Percentiles rank a stretch among this genome's conserved stretches.
Evolutionary conservation across 2,888 invertebrate species (phyloP).

Genomic region (Meteorus cinctellus): DNA sequence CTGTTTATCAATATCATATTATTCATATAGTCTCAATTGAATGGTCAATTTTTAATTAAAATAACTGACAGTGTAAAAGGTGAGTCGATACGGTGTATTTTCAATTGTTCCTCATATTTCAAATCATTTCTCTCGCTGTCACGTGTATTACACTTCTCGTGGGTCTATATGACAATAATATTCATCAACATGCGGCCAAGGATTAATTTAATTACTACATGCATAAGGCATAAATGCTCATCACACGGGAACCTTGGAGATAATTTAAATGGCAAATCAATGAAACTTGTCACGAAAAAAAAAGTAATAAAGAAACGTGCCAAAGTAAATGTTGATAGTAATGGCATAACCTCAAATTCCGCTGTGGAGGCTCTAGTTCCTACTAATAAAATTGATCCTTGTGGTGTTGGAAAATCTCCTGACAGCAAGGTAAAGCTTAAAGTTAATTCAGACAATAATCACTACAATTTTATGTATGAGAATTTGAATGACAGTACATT

Average conservation of each 20-base stretch:
- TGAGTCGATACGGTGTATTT: neutral
- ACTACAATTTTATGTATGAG: constrained; percentile 1
- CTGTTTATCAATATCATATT: no score
- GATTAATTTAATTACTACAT: constrained; percentile 55
- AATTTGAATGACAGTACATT: constrained; percentile 27
- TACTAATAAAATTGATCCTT: neutral
- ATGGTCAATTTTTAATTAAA: no score
- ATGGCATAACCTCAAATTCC: constrained; percentile 52
- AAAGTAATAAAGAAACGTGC: constrained; percentile 26
- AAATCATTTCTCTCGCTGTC: constrained; percentile 2
- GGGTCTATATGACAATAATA: constrained; percentile 36
- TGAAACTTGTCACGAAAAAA: constrained; percentile 33
- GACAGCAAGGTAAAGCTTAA: neutral
- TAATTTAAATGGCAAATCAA: neutral
- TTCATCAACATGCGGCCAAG: constrained; percentile 48
- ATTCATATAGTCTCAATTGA: no score
- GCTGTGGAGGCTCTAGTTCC: neutral
- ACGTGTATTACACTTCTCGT: constrained; percentile 31
- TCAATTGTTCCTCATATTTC: neutral
- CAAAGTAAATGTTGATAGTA: neutral
- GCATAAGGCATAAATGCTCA: constrained; percentile 54
- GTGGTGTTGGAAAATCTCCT: no score
- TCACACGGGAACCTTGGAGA: neutral
- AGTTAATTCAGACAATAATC: neutral
- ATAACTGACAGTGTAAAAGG: neutral